Base-by-base conservation (phyloP, 1,140 invertebrate genomes). In the Drosophila kurseongensis region DNA sequence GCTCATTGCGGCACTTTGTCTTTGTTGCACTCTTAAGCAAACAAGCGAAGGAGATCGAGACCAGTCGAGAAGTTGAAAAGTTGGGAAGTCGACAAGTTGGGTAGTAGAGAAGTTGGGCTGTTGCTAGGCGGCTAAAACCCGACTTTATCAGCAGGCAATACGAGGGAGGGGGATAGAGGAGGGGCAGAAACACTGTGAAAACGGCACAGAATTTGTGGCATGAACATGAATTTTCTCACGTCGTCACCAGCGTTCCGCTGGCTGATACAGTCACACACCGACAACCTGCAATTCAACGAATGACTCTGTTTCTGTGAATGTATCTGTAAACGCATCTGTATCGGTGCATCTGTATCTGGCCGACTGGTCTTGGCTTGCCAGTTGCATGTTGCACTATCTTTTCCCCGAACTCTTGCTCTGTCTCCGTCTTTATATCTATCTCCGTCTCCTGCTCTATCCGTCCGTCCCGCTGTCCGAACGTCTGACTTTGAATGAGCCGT, bases 161-260 rank as follows among this genome's bases (percentile, higher is more conserved):
- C 36, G 27, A n/a, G 35, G 18, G 13, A 27, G 13, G 61, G 44
- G 1, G 27, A 32, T 32, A 36, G 7, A 29, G 14, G 10, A 9
- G 14, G 42, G 18, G 36, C 47, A 35, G 41, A 54, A 67, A 32
- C 51, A 44, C 50, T 58, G 65, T 76, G 77, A 85, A 85, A 88
- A 82, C 82, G 82, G 82, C 83, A 85, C 82, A 86, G 78, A 88
- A 88, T 86, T 79, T 86, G 83, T 88, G 83, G 82, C 79, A 86
- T 88, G 83, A 81, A 79, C 82, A 86, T 86, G 82, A 79, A 82
- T 86, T 86, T 86, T 86, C 82, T 86, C 82, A 83, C 82, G 83
- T 86, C 83, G 82, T 72, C 82, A 86, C 79, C 75, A 76, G 55
- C 45, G 78, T 67, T 65, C 55, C 51, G 56, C 45, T 54, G 66